Evolutionary conservation across 2,888 invertebrate species (phyloP), one percentile per base, ranked within the genome.

Genomic region (Cryptophagus acutangulus): DNA sequence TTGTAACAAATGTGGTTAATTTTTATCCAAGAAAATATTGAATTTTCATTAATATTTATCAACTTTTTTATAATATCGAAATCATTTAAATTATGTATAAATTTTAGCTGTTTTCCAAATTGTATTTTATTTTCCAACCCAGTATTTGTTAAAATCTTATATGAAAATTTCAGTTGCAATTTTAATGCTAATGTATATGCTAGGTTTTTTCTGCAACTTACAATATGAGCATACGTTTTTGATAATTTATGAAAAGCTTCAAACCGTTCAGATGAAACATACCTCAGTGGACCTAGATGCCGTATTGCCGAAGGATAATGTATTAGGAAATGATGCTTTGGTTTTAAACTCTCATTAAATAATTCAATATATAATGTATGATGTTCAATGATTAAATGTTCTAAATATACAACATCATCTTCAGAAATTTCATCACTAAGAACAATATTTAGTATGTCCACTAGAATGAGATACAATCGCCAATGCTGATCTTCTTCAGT

Each of bases 261-360:
- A 20, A 20, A 20, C n/a, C 24, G 6, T 8, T 8, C n/a, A 6
- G 24, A 20, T 20, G 24, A 20, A n/a, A 8, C 6, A 20, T 20
- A 20, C n/a, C 24, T 20, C 6, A n/a, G 24, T 8, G 24, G 24
- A 8, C 24, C 24, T 8, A 20, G n/a, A n/a, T n/a, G n/a, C n/a
- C n/a, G n/a, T n/a, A n/a, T n/a, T n/a, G n/a, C n/a, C n/a, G n/a
- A n/a, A n/a, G 40, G 15, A 35, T 46, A 43, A 18, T 46, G 40
- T n/a, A 43, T 8, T 4, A 43, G 17, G 17, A 46, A 35, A 18
- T 46, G 40, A 35, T 40, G 38, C 40, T 46, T 46, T 8, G 46
- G 45, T 43, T 45, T 45, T 4, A 45, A 35, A 20, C 15, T 30
- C 2, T 17, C 10, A 18, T 28, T 17, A 24, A 39, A 36, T 12